Conservation (phyloP, 1,140 invertebrate genomes). For the Marisa cornuarietis region DNA sequence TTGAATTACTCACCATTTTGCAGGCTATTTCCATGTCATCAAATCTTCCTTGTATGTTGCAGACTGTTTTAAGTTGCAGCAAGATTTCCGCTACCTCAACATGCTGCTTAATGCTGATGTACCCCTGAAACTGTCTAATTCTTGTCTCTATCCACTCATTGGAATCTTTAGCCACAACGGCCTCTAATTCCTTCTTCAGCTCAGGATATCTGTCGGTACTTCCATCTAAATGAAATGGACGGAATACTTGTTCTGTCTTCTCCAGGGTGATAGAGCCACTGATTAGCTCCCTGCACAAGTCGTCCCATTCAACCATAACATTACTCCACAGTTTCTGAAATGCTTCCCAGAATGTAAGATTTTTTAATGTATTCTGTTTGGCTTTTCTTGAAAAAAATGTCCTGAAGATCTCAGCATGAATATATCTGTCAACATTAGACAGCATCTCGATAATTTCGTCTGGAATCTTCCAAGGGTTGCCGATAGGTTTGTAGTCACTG, state of each 20-base stretch:
- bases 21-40: slow-evolving; percentile 23
- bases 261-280: slow-evolving; percentile 4
- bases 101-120: slow-evolving; percentile 29
- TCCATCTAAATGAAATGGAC: background rate
- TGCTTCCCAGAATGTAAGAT: background rate
- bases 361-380: background rate
- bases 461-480: slow-evolving; percentile 6
- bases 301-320: background rate
- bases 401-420: background rate
- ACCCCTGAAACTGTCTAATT: slow-evolving; percentile 35
- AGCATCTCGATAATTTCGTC: background rate
- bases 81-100: slow-evolving; percentile 35
- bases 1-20: slow-evolving; percentile 28
- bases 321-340: slow-evolving; percentile 6
- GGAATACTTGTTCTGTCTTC: background rate
- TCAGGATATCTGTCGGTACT: background rate
- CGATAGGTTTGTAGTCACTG: background rate
- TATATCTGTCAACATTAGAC: background rate
- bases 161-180: background rate
- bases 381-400: background rate
- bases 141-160: slow-evolving; percentile 27
- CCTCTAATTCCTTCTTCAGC: background rate
- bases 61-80: slow-evolving; percentile 33
- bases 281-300: background rate
- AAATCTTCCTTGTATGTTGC: slow-evolving; percentile 39